phyloP scores from a whole-genome alignment of 2,797 vertebrate genomes.

The Cheirogaleus major region DNA sequence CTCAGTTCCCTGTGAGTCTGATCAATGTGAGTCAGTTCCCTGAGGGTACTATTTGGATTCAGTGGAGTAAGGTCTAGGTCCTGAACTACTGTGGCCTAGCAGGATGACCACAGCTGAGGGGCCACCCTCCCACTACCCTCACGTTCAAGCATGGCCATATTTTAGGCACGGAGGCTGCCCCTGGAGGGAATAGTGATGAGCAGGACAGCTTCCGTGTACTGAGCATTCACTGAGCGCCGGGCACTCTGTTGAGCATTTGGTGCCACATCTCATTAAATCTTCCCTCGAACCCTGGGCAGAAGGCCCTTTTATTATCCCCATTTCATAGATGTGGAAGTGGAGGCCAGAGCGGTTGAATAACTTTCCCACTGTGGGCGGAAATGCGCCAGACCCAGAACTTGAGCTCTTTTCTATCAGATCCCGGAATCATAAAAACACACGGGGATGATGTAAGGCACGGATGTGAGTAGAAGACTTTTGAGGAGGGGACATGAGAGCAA shows the following conservation, averaged over 20 bases:
- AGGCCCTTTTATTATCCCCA: not conserved
- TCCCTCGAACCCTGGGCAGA: not conserved
- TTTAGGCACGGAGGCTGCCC: not conserved
- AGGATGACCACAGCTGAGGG: not conserved
- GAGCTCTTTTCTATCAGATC: not conserved
- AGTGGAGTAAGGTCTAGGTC: not conserved
- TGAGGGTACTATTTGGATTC: not conserved
- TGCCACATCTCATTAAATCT: not conserved
- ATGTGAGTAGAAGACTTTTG: not conserved
- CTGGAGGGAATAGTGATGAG: too few species aligned
- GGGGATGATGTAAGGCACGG: not conserved
- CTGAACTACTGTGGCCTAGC: not conserved
- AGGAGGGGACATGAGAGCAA: not conserved
- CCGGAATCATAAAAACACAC: not conserved
- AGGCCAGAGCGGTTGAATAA: not conserved
- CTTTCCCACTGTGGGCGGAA: not conserved
- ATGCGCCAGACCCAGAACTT: not conserved
- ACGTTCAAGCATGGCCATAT: rapidly evolving
- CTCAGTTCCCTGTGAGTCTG: not conserved
- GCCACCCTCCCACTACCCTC: too few species aligned
- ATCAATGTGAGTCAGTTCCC: not conserved
- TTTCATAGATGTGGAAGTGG: not conserved
- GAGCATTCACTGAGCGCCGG: not conserved
- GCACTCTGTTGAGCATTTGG: not conserved
- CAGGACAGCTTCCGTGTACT: not conserved